Evolutionary conservation across 2,113 vertebrate genomes (phyloP).

Genomic region (Corythoichthys haematopterus): DNA sequence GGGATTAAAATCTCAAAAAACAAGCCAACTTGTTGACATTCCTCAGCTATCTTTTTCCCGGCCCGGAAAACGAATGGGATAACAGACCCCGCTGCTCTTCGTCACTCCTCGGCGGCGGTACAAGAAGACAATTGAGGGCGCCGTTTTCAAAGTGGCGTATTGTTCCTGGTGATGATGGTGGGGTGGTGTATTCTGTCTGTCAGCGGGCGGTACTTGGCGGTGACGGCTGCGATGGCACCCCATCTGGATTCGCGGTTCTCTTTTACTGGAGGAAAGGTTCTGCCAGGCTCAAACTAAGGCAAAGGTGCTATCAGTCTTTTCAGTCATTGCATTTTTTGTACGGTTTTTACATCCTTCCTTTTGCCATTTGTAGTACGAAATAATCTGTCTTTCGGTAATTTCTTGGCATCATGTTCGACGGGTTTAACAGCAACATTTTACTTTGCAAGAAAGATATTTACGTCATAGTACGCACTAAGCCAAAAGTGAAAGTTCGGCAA

Average conservation of each 20-base stretch:
- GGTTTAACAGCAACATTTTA: too few species aligned
- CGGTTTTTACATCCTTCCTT: too few species aligned
- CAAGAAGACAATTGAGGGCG: constrained; percentile 61
- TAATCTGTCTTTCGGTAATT: too few species aligned
- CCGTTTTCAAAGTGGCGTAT: constrained; percentile 57
- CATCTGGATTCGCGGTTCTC: too few species aligned
- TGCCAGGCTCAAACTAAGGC: neutral
- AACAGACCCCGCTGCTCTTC: constrained; percentile 23
- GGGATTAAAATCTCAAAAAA: constrained; percentile 37
- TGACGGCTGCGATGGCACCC: constrained; percentile 41
- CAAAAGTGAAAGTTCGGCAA: neutral
- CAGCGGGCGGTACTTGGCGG: constrained; percentile 65
- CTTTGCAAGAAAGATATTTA: neutral
- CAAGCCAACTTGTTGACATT: constrained; percentile 12
- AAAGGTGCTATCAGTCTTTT: neutral
- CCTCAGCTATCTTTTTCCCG: constrained; percentile 36
- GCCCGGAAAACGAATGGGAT: constrained; percentile 22
- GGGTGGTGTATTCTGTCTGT: constrained; percentile 57
- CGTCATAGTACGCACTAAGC: neutral
- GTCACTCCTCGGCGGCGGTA: constrained; percentile 19
- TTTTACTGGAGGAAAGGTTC: constrained; percentile 43
- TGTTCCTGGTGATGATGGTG: constrained; percentile 29
- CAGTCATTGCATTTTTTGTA: too few species aligned
- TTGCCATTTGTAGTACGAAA: too few species aligned
- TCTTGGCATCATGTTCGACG: too few species aligned